phyloP scores from a whole-genome alignment of 2,888 invertebrate species.

The Sesia bembeciformis region DNA sequence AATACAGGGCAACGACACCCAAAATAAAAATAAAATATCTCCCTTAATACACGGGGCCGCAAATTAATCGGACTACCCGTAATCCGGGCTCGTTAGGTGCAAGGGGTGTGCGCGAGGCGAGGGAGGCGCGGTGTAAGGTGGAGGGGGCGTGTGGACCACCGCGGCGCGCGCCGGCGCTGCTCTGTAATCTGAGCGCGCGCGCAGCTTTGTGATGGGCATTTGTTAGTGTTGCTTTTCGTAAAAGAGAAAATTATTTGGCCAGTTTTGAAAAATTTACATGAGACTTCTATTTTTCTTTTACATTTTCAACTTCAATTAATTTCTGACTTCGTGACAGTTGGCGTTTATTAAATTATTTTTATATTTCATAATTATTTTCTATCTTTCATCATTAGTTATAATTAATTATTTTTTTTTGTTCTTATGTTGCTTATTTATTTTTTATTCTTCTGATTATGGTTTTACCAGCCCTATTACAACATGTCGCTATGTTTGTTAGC shows the following conservation, averaged over 20 bases:
- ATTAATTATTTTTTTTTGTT: no score
- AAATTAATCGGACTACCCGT: conserved; percentile 25
- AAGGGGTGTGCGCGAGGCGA: conserved; percentile 11
- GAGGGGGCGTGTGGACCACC: conserved; percentile 38
- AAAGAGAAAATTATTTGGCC: not conserved
- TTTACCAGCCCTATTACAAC: no score
- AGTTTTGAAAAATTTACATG: no score
- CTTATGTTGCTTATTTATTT: no score
- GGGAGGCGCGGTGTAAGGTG: conserved; percentile 8
- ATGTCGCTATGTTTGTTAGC: no score
- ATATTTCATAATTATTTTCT: no score
- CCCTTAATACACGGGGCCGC: conserved; percentile 10
- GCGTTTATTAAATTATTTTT: no score
- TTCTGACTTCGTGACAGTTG: no score
- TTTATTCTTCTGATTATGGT: no score
- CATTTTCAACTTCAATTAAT: no score
- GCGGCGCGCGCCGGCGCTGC: conserved; percentile 41
- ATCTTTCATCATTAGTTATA: no score
- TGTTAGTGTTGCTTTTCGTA: conserved; percentile 8
- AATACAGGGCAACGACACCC: not conserved
- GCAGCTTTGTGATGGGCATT: conserved; percentile 18
- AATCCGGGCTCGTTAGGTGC: conserved; percentile 24
- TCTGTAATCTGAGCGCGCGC: conserved; percentile 59
- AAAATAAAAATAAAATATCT: not conserved
- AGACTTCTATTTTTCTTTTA: no score